These are phyloP conservation scores for Sialis lutaria DNA, from an alignment of 2,888 invertebrate genomes.

Conservation along the genomic window DNA sequence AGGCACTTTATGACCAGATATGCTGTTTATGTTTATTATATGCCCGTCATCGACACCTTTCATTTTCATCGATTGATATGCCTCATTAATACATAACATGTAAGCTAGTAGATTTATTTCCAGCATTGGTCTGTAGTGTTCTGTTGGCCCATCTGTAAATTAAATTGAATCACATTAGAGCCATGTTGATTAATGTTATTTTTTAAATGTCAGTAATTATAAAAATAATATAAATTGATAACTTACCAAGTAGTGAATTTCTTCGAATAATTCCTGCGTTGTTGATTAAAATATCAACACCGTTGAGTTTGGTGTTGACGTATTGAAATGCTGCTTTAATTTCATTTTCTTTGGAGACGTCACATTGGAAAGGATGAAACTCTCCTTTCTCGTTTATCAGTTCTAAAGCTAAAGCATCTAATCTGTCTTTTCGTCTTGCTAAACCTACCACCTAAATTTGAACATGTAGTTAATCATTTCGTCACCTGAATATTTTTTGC, in stretches of 20 bases:
- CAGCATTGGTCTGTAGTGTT: too few species aligned
- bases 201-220: too few species aligned
- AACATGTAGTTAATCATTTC: too few species aligned
- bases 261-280: neutral
- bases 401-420: neutral
- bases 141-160: too few species aligned
- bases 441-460: neutral
- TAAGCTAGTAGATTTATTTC: too few species aligned
- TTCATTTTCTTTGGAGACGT: neutral
- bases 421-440: neutral
- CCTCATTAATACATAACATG: slow-evolving; percentile 8
- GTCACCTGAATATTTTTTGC: too few species aligned
- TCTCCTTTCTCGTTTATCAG: neutral
- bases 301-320: neutral
- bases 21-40: slow-evolving; percentile 13
- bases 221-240: too few species aligned
- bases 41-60: slow-evolving; percentile 9
- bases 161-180: too few species aligned
- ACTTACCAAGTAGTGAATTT: neutral
- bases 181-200: too few species aligned
- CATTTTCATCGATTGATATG: slow-evolving; percentile 10
- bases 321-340: neutral
- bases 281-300: neutral
- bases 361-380: neutral
- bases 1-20: slow-evolving; percentile 5